Base-by-base conservation (phyloP, 2,113 vertebrate species). In the Pogona vitticeps region DNA sequence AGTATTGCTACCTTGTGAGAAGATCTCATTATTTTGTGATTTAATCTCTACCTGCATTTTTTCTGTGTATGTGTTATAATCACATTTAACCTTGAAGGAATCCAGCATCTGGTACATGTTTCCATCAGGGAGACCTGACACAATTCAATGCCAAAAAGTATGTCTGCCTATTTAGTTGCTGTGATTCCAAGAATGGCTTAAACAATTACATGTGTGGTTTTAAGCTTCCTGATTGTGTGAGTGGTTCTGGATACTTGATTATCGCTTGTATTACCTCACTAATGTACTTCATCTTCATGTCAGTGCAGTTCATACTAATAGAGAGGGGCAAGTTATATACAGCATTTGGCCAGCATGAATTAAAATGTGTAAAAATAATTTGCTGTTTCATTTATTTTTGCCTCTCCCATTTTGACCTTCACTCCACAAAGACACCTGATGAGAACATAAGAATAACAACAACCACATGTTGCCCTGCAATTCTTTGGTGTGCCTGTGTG, bases 31-130 rank as follows among this genome's bases (percentile, higher is more conserved):
- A 93, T 85, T 92, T 91, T 91, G 26, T 81, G 84, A 95, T 90
- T 93, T 95, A 93, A 73, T 91, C 75, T 88, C 92, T 80, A 76
- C 76, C 87, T 91, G 33, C 76, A 78, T 85, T 83, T 93, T 91
- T 75, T 91, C 38, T 92, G 77, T 92, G 80, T 72, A 71, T n/a
- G 79, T 61, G 71, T 72, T 91, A 86, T 84, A 93, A 93, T 90
- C 89, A 87, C 77, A 90, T 92, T 92, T 94, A 93, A 94, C 90
- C 93, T 94, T 91, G 86, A 90, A 20, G 91, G 92, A 94, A 94
- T 87, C 88, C 77, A 91, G 89, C 56, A 93, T 76, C 88, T 90
- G 87, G 83, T 88, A 86, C 58, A 86, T 83, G 76, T 31, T 90
- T 95, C 70, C 93, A 94, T 88, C 88, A 91, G 87, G 83, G 85